Conservation (phyloP, 2,797 vertebrate genomes). For the Poeciliopsis infans region DNA sequence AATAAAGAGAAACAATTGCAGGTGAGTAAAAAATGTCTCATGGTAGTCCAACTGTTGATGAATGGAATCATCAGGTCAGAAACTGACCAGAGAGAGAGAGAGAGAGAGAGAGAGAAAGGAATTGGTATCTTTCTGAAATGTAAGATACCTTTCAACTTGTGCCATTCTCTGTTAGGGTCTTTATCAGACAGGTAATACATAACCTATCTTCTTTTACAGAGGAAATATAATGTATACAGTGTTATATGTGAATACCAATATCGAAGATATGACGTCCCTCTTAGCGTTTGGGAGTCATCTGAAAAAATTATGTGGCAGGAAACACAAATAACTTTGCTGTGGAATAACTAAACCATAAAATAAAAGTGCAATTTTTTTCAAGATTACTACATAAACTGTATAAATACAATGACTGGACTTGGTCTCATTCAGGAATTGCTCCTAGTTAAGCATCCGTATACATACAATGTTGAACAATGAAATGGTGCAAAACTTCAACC, state of each 20-base stretch:
- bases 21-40: neutral
- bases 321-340: neutral
- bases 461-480: neutral
- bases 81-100: neutral
- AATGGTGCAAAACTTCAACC: slow-evolving; percentile 21
- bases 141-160: neutral
- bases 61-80: neutral
- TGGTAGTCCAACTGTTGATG: neutral
- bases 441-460: neutral
- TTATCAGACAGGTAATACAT: neutral
- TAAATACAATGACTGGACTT: neutral
- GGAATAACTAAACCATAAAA: neutral
- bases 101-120: too few relatives aligned
- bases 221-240: neutral
- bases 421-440: neutral
- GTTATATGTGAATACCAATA: neutral
- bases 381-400: neutral
- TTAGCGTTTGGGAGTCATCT: neutral
- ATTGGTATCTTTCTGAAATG: neutral
- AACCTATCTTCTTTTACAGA: neutral
- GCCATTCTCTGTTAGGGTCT: neutral
- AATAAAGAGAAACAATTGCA: neutral
- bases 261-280: neutral
- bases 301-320: neutral
- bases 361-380: neutral